Base-by-base conservation (phyloP, 2,113 vertebrate genomes). In the Tylochromis polylepis region DNA sequence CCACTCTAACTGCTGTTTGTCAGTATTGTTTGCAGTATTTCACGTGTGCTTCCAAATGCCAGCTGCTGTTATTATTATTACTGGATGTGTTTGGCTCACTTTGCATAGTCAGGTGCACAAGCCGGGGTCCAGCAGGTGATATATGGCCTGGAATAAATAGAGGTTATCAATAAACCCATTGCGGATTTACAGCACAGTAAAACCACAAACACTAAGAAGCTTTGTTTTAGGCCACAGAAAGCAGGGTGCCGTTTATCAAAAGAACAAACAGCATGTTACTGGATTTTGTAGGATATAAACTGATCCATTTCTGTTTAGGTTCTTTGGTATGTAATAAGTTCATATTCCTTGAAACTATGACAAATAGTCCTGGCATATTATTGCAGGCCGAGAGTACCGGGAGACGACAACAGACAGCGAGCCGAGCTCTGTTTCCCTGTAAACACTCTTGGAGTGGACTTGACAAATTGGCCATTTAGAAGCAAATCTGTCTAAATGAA, bases 401-500 rank as follows among this genome's bases (percentile, higher is more conserved):
- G 29, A 62, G 20, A 27, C 14, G 27, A 59, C 62, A 56, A 8
- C 2, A 86, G 56, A 60, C 43, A 65, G 29, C 65, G 27, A 87
- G 85, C 56, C 1, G 15, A 46, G 86, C n/a, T 80, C 4, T n/a
- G 24, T 62, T 70, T 86, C 41, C 49, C 8, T 84, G 46, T 60
- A 58, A 29, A 31, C 67, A 60, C n/a, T 55, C 5, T 3, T 43
- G 67, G 46, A 78, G 78, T 5, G 5, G 24, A 86, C 67, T 85
- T 55, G n/a, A 14, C 77, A 57, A 93, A 88, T 43, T 57, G 55
- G 36, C 43, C 46, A 77, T 90, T 90, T 70, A 65, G 34, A 85
- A 58, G 41, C 60, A 86, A 83, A 90, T 91, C 58, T 24, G 51
- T 88, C 72, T 62, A 79, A 70, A 83, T 90, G 3, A 81, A 86